Conservation (phyloP, 2,113 vertebrate genomes). For the Eublepharis macularius region DNA sequence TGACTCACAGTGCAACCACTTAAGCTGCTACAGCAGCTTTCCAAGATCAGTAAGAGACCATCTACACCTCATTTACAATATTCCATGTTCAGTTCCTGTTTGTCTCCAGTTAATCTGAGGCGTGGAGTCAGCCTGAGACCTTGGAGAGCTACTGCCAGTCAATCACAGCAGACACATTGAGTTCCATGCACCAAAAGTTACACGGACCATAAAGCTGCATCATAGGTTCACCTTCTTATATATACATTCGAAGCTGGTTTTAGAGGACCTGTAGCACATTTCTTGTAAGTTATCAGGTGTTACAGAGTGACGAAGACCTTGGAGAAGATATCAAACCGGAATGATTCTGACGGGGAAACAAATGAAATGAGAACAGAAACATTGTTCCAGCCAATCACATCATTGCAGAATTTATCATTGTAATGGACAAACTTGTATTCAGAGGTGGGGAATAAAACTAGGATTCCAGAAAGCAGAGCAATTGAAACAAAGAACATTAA, state of each 20-base stretch:
- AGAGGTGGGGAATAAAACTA: slow-evolving; percentile 3
- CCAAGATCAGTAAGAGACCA: too few species aligned
- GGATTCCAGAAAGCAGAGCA: not conserved
- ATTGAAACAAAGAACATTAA: not conserved
- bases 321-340: not conserved
- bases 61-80: too few species aligned
- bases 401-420: not conserved
- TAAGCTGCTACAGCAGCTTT: too few species aligned
- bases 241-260: not conserved
- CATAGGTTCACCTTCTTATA: not conserved
- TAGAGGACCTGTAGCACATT: not conserved
- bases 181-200: too few species aligned
- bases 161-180: too few species aligned
- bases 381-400: not conserved
- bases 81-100: too few species aligned
- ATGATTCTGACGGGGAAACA: not conserved
- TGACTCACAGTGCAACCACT: too few species aligned
- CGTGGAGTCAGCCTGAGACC: too few species aligned
- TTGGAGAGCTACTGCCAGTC: too few species aligned
- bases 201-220: too few species aligned
- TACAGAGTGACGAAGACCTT: not conserved
- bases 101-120: too few species aligned
- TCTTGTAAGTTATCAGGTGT: not conserved
- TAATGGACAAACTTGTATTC: not conserved
- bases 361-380: not conserved